These are phyloP conservation scores for Trichechus manatus DNA, from an alignment of 2,113 vertebrate genomes.

Conservation along the genomic window DNA sequence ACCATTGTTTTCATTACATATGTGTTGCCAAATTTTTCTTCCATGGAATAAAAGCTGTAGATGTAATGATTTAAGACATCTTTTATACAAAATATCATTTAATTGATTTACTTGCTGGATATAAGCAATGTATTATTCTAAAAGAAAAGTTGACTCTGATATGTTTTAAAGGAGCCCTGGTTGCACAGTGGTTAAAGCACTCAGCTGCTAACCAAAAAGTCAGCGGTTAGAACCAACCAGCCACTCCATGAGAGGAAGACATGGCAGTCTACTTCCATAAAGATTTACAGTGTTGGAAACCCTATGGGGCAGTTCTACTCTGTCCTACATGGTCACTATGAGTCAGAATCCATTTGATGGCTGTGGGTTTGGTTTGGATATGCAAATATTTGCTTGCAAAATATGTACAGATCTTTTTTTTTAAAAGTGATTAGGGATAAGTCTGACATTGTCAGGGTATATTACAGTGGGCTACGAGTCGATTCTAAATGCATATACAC, in stretches of 20 bases:
- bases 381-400: slow-evolving; percentile 29
- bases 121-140: not conserved
- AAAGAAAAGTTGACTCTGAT: not conserved
- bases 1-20: not conserved
- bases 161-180: not conserved
- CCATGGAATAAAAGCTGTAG: not conserved
- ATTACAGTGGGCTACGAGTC: not conserved
- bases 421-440: not conserved
- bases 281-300: too few relatives aligned
- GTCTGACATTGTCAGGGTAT: not conserved
- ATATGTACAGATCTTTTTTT: not conserved
- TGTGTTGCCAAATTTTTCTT: not conserved
- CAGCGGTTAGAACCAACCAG: too few relatives aligned
- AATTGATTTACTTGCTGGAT: not conserved
- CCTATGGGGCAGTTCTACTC: too few relatives aligned
- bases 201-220: too few relatives aligned
- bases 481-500: not conserved
- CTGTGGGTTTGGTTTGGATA: too few relatives aligned
- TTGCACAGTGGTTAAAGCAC: too few relatives aligned
- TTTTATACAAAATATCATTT: not conserved
- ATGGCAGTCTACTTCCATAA: too few relatives aligned
- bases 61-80: not conserved
- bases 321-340: too few relatives aligned
- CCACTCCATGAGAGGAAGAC: too few relatives aligned
- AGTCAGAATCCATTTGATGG: too few relatives aligned